Base-by-base conservation (phyloP, 64 coral and sea anemone genomes). In the Stichodactyla helianthus region DNA sequence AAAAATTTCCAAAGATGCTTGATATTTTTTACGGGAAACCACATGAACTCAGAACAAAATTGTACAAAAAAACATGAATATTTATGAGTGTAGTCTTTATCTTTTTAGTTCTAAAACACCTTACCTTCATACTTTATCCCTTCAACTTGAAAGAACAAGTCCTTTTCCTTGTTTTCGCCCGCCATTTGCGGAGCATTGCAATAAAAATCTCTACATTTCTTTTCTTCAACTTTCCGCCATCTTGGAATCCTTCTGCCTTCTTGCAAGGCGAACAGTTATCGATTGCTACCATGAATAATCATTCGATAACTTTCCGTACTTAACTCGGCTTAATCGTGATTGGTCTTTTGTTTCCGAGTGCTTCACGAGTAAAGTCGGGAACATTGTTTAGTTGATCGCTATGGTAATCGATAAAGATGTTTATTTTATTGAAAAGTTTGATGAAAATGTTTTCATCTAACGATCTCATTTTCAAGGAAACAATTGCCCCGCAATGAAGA, bases 91-190 rank as follows among this genome's bases (percentile, higher is more conserved):
- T 65, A 65, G 14, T 1, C 22, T 65, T 65, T 65, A 22, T 5
- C 12, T 86, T 86, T 52, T 81, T 12, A 54, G 44, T 10, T 52
- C 22, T 17, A 52, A 51, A 13, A 20, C 44, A 19, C 2, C 85
- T 13, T 79, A 84, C 94, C 94, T 93, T 97, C 87, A 84, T 90
- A 97, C 58, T 84, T 86, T 18, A 97, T 54, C 58, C 82, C 91
- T 71, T 97, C 91, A 4, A 97, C 86, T 8, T 52, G 80, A 82
- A 97, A 93, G 86, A 79, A 97, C 28, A 97, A 59, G 23, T 64
- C 64, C 16, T 93, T 89, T 28, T 89, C 86, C 65, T 50, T 51
- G 18, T 59, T 64, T 86, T 50, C 61, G 51, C 26, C 77, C 87
- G 93, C 90, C 93, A 95, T 89, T 88, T 92, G 54, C 71, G 83